Conservation (phyloP, 1,140 invertebrate genomes). For the Drosophila kurseongensis region DNA sequence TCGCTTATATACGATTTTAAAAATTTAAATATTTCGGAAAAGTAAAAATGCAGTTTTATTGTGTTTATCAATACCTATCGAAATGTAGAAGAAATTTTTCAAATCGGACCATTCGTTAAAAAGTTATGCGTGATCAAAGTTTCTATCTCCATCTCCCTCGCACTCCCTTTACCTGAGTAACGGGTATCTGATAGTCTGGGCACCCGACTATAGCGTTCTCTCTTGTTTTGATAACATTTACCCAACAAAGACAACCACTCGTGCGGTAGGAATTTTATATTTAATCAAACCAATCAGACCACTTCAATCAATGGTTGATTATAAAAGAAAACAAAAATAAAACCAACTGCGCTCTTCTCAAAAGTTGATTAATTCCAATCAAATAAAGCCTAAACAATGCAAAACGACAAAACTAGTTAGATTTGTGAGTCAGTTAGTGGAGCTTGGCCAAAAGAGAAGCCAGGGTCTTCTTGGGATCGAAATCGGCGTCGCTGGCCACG, state of each 20-base stretch:
- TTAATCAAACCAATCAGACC: slow-evolving; percentile 37
- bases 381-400: slow-evolving; percentile 36
- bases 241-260: slow-evolving; percentile 11
- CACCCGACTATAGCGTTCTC: no score
- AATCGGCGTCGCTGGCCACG: slow-evolving; percentile 54
- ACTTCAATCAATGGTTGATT: slow-evolving; percentile 25
- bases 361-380: slow-evolving; percentile 29
- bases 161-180: no score
- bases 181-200: no score
- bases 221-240: background rate
- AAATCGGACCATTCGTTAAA: no score
- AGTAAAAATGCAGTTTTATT: no score
- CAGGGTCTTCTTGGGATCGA: slow-evolving; percentile 29
- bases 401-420: slow-evolving; percentile 24
- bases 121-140: no score
- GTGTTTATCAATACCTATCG: no score
- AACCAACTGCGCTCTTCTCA: slow-evolving; percentile 3
- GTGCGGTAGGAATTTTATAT: slow-evolving; percentile 19
- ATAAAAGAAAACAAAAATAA: slow-evolving; percentile 21
- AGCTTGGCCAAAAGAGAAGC: slow-evolving; percentile 5
- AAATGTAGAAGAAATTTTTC: no score
- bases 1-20: no score
- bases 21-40: no score
- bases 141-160: no score
- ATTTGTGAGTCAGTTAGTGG: slow-evolving; percentile 9